These are phyloP conservation scores for Etia nguti DNA, from an alignment of 2,113 vertebrate species.

Conservation along the genomic window DNA sequence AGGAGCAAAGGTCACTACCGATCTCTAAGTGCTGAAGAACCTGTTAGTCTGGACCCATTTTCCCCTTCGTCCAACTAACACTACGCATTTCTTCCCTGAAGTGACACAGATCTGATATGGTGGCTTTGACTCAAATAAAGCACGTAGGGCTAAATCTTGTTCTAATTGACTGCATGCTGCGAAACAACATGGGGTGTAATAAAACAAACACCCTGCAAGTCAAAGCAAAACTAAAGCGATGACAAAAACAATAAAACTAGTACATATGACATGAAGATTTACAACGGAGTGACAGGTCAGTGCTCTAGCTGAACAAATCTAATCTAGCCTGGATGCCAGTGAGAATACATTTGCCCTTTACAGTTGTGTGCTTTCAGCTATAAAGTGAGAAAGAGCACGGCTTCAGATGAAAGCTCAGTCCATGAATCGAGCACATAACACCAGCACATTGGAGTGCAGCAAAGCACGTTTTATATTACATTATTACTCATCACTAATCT, in stretches of 20 bases:
- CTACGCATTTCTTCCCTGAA: neutral
- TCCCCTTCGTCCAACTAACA: neutral
- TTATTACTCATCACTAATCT: constrained; percentile 37
- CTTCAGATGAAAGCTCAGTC: neutral
- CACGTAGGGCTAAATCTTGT: neutral
- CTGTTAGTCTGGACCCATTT: neutral
- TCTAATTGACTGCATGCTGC: neutral
- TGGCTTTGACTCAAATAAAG: neutral
- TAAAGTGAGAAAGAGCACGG: neutral
- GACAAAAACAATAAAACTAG: neutral
- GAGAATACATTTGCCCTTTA: constrained; percentile 7
- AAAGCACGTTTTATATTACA: constrained; percentile 20
- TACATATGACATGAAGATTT: neutral
- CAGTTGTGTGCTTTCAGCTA: neutral
- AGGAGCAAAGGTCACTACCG: neutral
- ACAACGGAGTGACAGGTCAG: neutral
- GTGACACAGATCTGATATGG: neutral
- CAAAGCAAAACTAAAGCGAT: neutral
- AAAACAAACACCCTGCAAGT: neutral
- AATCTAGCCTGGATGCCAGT: constrained; percentile 9
- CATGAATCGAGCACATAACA: neutral
- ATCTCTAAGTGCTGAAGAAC: neutral
- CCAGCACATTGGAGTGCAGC: neutral
- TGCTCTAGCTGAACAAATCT: constrained; percentile 1
- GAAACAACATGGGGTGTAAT: neutral